Conservation (phyloP, 2,888 invertebrate species). For the Microdon myrmicae region DNA sequence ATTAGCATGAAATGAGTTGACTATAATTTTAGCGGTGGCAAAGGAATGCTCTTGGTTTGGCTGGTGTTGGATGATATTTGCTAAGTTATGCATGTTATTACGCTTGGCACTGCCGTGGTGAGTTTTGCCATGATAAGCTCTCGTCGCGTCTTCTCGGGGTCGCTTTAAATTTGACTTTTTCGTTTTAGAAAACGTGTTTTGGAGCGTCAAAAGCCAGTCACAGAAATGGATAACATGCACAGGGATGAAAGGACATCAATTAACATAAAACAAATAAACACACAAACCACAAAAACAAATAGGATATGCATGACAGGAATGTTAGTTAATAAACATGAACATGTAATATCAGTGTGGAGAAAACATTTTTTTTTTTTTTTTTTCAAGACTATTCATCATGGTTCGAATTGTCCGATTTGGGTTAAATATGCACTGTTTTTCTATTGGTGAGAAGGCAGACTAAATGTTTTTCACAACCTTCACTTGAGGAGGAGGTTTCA, state of each 20-base stretch:
- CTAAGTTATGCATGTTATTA: constrained; percentile 24
- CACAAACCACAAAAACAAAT: no score
- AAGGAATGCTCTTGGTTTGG: constrained; percentile 20
- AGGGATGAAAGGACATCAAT: constrained; percentile 10
- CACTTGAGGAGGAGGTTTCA: no score
- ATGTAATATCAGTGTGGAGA: no score
- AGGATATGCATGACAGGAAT: no score
- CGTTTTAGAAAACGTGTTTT: constrained; percentile 34
- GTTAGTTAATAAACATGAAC: no score
- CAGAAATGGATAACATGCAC: constrained; percentile 5
- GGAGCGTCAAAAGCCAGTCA: constrained; percentile 26
- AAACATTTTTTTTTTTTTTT: no score
- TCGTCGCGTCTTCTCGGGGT: constrained; percentile 59
- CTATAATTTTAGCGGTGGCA: constrained; percentile 61
- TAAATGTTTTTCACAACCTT: no score
- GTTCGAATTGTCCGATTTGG: no score
- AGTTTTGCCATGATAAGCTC: constrained; percentile 44
- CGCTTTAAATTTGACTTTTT: constrained; percentile 58
- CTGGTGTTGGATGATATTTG: constrained; percentile 19
- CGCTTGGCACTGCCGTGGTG: constrained; percentile 46
- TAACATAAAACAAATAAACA: constrained; percentile 18
- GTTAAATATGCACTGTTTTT: no score
- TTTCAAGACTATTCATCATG: no score
- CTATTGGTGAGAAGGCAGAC: no score
- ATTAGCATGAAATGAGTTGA: constrained; percentile 65